These are phyloP conservation scores for Semotilus atromaculatus DNA, from an alignment of 2,797 vertebrate species.

Conservation along the genomic window DNA sequence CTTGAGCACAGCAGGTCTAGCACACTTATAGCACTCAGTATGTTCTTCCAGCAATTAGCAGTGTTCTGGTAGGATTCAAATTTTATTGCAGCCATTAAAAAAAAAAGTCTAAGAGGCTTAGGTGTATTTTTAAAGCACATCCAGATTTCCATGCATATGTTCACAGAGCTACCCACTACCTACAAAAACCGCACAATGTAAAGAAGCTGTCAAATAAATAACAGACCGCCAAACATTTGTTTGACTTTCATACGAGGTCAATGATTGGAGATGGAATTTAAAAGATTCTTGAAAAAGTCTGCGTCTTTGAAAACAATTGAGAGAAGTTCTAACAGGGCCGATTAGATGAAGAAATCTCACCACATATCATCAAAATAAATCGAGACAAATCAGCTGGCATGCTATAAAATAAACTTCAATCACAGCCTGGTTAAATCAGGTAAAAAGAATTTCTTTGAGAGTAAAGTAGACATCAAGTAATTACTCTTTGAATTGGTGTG, in stretches of 20 bases:
- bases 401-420: neutral
- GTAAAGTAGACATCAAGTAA: slow-evolving; percentile 10
- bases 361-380: neutral
- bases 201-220: slow-evolving; percentile 19
- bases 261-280: slow-evolving; percentile 19
- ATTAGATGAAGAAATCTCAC: neutral
- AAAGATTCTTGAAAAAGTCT: neutral
- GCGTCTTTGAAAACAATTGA: slow-evolving; percentile 21
- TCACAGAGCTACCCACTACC: neutral
- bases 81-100: neutral
- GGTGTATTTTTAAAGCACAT: slow-evolving; percentile 5
- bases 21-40: slow-evolving; percentile 1
- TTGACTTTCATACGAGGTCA: slow-evolving; percentile 27
- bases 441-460: neutral
- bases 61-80: neutral
- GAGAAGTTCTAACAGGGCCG: neutral
- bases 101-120: neutral
- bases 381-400: neutral
- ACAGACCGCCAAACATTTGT: neutral
- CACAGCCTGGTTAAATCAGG: neutral
- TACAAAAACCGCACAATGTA: neutral
- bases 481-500: neutral
- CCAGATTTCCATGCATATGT: slow-evolving; percentile 33
- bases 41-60: slow-evolving; percentile 11
- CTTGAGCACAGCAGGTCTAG: neutral